Percentiles rank a stretch among this genome's conserved stretches.
phyloP scores from a whole-genome alignment of 2,888 invertebrate genomes.

The Maniola hyperantus region DNA sequence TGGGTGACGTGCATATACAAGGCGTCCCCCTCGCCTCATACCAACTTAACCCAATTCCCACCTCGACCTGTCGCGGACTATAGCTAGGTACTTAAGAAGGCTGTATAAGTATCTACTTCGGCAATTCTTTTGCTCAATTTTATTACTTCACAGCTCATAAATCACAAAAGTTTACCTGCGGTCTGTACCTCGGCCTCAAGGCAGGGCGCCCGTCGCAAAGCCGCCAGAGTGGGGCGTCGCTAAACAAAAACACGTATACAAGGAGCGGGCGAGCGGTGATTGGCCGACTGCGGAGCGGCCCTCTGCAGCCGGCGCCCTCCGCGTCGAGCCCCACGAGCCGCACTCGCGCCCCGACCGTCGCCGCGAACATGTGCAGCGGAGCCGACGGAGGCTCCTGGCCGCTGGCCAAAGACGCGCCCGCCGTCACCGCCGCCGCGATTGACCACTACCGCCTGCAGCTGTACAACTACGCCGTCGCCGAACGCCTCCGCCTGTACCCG shows the following conservation, averaged over 20 bases:
- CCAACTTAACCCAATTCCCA: too few species aligned
- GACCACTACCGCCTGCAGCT: slow-evolving; percentile 93
- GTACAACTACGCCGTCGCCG: slow-evolving; percentile 94
- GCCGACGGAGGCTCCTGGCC: slow-evolving; percentile 79
- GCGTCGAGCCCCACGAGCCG: slow-evolving; percentile 39
- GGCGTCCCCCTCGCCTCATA: too few species aligned
- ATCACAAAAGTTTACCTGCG: slow-evolving; percentile 49
- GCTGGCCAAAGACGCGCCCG: slow-evolving; percentile 75
- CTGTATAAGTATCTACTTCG: not conserved
- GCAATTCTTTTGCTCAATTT: slow-evolving; percentile 14
- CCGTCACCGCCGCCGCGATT: slow-evolving; percentile 81
- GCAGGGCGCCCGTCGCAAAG: slow-evolving; percentile 72
- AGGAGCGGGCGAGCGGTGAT: slow-evolving; percentile 64
- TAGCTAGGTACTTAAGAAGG: too few species aligned
- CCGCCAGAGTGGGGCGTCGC: slow-evolving; percentile 79
- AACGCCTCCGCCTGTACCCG: slow-evolving; percentile 87
- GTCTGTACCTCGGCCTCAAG: slow-evolving; percentile 68
- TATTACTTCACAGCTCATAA: slow-evolving; percentile 29
- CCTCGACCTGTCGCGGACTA: too few species aligned
- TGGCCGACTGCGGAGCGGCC: slow-evolving; percentile 53
- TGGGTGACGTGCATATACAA: too few species aligned
- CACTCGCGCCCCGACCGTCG: slow-evolving; percentile 67
- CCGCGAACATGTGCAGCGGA: slow-evolving; percentile 77
- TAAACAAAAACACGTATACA: slow-evolving; percentile 83
- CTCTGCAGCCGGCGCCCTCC: slow-evolving; percentile 46